A percentile compares a stretch with the other conserved stretches of the same genome.
Conservation (phyloP, 2,113 vertebrate genomes). For the Ia io region DNA sequence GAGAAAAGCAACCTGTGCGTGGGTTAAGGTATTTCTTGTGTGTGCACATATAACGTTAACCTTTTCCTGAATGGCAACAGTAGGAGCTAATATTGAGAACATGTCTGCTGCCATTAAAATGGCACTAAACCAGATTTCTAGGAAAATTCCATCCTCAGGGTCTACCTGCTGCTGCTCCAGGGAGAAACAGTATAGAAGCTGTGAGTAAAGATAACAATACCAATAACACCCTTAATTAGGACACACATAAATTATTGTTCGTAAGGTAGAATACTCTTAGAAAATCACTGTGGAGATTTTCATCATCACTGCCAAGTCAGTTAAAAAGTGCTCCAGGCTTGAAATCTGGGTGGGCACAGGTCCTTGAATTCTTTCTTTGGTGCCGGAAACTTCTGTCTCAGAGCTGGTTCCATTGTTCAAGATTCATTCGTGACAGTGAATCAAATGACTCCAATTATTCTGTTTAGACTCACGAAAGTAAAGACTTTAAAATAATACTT, state of each 20-base stretch:
- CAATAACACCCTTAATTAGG: neutral
- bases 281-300: neutral
- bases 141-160: neutral
- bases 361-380: neutral
- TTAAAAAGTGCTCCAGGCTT: neutral
- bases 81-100: neutral
- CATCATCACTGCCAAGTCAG: neutral
- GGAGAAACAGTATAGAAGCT: neutral
- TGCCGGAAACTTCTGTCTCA: fast-evolving
- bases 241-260: neutral
- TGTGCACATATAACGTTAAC: fast-evolving
- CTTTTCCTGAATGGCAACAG: neutral
- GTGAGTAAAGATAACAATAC: neutral
- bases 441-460: fast-evolving
- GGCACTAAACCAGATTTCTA: neutral
- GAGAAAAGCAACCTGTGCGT: neutral
- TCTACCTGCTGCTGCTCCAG: neutral
- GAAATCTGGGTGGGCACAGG: fast-evolving
- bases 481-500: neutral
- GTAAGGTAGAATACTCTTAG: neutral
- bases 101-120: neutral
- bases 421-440: fast-evolving
- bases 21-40: fast-evolving
- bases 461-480: fast-evolving
- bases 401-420: fast-evolving